These are phyloP conservation scores for Siderastrea radians DNA, from an alignment of 92 coral and sea anemone genomes.

Conservation along the genomic window DNA sequence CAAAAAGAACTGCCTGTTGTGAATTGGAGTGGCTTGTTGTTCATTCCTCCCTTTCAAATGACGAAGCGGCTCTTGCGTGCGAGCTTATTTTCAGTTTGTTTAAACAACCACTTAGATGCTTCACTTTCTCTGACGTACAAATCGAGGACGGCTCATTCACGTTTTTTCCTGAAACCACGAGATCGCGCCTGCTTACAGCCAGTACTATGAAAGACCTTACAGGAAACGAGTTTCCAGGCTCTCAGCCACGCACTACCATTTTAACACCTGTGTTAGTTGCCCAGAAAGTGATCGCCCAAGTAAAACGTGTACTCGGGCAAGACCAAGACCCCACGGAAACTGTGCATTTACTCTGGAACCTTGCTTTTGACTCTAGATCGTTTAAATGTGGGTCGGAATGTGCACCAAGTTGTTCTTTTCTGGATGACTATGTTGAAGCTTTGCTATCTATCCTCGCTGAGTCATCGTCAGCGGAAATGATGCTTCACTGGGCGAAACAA, in stretches of 20 bases:
- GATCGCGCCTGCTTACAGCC: no score
- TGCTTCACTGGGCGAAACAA: conserved; percentile 36
- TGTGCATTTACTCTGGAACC: not conserved
- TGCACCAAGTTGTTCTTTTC: not conserved
- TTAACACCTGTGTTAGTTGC: conserved; percentile 8
- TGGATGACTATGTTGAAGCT: conserved; percentile 41
- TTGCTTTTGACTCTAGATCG: not conserved
- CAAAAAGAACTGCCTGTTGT: not conserved
- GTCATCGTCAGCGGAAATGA: conserved; percentile 22
- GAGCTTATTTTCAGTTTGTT: not conserved
- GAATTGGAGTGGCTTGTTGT: conserved; percentile 27
- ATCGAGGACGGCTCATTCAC: not conserved
- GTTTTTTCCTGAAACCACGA: not conserved
- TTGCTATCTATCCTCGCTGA: conserved; percentile 32
- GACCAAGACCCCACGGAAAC: not conserved
- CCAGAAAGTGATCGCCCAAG: not conserved
- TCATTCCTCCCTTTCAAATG: conserved; percentile 17
- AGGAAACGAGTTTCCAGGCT: not conserved
- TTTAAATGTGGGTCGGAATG: not conserved
- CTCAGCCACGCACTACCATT: not conserved
- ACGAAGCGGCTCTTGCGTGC: conserved; percentile 14
- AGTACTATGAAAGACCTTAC: not conserved
- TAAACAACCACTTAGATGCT: not conserved
- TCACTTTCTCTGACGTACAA: not conserved
- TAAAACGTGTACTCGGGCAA: not conserved